phyloP scores from a whole-genome alignment of 2,113 vertebrate species.

The Poeciliopsis turrubarensis region DNA sequence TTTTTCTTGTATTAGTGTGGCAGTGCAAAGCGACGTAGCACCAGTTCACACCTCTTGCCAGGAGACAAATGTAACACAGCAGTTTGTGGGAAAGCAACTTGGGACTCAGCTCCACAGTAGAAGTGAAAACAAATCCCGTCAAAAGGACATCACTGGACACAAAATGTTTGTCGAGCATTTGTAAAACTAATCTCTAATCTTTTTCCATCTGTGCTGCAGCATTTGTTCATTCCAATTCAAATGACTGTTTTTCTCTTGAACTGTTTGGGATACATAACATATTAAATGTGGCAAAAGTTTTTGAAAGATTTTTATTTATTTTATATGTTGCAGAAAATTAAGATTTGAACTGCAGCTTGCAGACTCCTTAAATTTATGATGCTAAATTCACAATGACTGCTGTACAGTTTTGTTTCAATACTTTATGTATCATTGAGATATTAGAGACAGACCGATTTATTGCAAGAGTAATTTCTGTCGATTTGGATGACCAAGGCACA shows the following conservation, averaged over 20 bases:
- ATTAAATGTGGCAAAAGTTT: too few relatives aligned
- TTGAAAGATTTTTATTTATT: too few relatives aligned
- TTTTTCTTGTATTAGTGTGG: constrained; percentile 31
- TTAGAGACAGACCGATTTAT: too few relatives aligned
- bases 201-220: background rate
- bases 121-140: background rate
- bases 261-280: background rate
- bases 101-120: constrained; percentile 51
- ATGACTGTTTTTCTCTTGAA: background rate
- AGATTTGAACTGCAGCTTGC: too few relatives aligned
- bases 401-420: too few relatives aligned
- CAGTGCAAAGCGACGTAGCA: constrained; percentile 21
- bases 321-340: too few relatives aligned
- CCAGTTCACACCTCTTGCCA: constrained; percentile 51
- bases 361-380: too few relatives aligned
- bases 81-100: constrained; percentile 76
- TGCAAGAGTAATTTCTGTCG: background rate
- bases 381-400: too few relatives aligned
- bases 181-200: background rate
- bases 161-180: background rate
- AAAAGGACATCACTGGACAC: background rate
- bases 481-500: background rate
- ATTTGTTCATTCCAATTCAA: background rate
- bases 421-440: too few relatives aligned
- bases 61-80: constrained; percentile 74